phyloP scores from a whole-genome alignment of 2,888 invertebrate species.

The Cheilosia scutellata region DNA sequence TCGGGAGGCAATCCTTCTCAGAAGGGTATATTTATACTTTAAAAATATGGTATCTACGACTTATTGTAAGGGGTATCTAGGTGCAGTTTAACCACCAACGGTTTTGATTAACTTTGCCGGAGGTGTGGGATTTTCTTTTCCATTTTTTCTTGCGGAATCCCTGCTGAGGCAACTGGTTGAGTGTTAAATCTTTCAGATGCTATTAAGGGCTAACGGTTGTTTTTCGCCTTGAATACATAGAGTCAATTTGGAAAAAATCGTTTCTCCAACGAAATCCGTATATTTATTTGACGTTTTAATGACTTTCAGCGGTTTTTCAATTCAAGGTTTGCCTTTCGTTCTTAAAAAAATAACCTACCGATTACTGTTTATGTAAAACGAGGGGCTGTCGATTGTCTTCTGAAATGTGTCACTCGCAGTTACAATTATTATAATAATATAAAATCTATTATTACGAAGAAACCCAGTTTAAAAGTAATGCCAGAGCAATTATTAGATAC shows the following conservation, averaged over 20 bases:
- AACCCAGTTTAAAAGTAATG: too few relatives aligned
- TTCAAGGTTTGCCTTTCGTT: not conserved
- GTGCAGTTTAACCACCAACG: conserved; percentile 32
- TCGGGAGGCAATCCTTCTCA: conserved; percentile 22
- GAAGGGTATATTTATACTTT: conserved; percentile 11
- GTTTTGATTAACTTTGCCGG: conserved; percentile 49
- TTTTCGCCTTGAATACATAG: conserved; percentile 12
- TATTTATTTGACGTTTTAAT: conserved; percentile 67
- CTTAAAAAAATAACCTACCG: too few relatives aligned
- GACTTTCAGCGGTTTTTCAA: not conserved
- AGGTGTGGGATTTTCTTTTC: conserved; percentile 49
- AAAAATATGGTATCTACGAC: conserved; percentile 4
- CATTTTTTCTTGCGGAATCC: conserved; percentile 30
- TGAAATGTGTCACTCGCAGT: too few relatives aligned
- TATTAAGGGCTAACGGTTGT: conserved; percentile 19
- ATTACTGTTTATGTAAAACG: too few relatives aligned
- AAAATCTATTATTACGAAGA: too few relatives aligned
- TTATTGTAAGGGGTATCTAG: conserved; percentile 24
- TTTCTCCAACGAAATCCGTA: not conserved
- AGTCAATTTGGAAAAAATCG: conserved; percentile 3
- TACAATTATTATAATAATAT: too few relatives aligned
- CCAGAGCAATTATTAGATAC: too few relatives aligned
- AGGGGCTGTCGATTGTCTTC: too few relatives aligned
- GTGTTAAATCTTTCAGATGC: conserved; percentile 7
- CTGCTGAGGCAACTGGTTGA: conserved; percentile 46